A percentile compares a stretch with the other conserved stretches of the same genome.
Evolutionary conservation across 2,888 invertebrate genomes (phyloP).

Genomic region (Oligia strigilis): DNA sequence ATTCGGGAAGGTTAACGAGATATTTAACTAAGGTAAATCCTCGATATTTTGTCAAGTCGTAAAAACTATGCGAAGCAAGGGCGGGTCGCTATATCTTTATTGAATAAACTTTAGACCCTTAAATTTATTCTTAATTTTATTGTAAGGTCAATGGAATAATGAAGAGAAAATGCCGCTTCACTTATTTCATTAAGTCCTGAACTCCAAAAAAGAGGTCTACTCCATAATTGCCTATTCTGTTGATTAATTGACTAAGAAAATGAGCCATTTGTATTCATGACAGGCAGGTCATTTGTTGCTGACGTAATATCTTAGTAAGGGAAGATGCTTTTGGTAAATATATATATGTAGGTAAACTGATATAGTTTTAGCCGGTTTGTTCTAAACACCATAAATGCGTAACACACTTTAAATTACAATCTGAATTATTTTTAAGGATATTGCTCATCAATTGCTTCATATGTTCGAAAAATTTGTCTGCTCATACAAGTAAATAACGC

Average conservation of each 20-base stretch:
- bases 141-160: constrained; percentile 31
- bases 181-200: constrained; percentile 45
- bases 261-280: constrained; percentile 36
- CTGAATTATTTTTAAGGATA: no score
- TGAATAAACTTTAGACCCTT: not conserved
- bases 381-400: not conserved
- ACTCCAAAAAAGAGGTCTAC: constrained; percentile 17
- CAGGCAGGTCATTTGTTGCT: constrained; percentile 3
- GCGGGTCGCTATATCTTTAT: not conserved
- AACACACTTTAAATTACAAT: not conserved
- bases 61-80: not conserved
- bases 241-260: constrained; percentile 51
- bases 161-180: constrained; percentile 25
- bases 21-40: not conserved
- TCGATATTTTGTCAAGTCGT: not conserved
- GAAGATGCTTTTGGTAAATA: not conserved
- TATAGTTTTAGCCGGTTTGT: not conserved
- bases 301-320: not conserved
- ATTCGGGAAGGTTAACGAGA: not conserved
- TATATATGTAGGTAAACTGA: no score
- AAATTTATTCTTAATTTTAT: constrained; percentile 10
- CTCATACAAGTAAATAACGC: not conserved
- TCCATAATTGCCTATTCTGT: constrained; percentile 31
- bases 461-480: not conserved
- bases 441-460: not conserved